Evolutionary conservation across 2,113 vertebrate genomes (phyloP).

Genomic region (Hemiscyllium ocellatum): DNA sequence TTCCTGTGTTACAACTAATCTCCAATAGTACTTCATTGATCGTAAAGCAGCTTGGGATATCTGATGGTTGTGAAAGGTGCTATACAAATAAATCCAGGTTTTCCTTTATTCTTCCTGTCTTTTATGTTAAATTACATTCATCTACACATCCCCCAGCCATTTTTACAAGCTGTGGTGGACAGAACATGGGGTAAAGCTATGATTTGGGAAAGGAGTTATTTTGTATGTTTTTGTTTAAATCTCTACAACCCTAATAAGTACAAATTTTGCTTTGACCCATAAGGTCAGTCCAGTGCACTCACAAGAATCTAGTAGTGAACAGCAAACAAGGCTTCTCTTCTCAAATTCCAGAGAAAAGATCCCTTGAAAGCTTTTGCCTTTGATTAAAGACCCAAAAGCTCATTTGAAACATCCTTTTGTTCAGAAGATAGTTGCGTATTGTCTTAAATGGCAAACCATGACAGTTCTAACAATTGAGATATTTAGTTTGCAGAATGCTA

Average conservation of each 20-base stretch:
- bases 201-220: background rate
- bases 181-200: background rate
- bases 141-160: background rate
- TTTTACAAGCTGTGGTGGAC: background rate
- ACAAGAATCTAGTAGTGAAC: background rate
- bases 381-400: background rate
- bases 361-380: constrained; percentile 14
- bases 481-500: background rate
- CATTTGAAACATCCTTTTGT: background rate
- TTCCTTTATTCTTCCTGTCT: too few relatives aligned
- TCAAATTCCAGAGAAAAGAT: background rate
- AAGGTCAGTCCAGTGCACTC: background rate
- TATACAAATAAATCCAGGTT: too few relatives aligned
- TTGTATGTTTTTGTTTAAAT: background rate
- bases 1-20: too few relatives aligned
- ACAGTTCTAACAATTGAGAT: background rate
- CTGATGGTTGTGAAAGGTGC: too few relatives aligned
- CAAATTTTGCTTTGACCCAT: background rate
- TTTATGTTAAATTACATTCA: background rate
- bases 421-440: background rate
- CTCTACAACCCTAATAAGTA: background rate
- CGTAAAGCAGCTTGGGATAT: too few relatives aligned
- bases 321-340: background rate
- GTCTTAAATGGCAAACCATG: background rate
- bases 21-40: too few relatives aligned